Conservation (phyloP, 2,888 invertebrate species). For the Pogonocherus hispidulus region DNA sequence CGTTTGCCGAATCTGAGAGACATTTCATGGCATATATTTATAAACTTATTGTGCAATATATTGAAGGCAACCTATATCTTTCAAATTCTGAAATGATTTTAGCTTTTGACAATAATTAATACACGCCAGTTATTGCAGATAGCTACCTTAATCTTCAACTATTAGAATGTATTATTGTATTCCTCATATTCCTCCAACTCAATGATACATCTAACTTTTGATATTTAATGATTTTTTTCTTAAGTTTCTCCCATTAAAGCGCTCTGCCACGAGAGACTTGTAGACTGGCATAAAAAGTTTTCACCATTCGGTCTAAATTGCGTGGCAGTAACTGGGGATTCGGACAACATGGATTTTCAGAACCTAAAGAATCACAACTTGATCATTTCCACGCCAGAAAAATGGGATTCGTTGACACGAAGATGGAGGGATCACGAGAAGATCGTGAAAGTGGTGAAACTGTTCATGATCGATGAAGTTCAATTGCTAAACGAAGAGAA, state of each 20-base stretch:
- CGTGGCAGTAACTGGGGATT: slow-evolving; percentile 83
- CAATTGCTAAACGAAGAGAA: slow-evolving; percentile 81
- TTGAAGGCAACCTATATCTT: too few species aligned
- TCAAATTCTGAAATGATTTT: too few species aligned
- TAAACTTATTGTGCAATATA: too few species aligned
- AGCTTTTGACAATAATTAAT: too few species aligned
- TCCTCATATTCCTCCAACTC: too few species aligned
- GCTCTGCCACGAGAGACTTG: slow-evolving; percentile 78
- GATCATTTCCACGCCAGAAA: slow-evolving; percentile 87
- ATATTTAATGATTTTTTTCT: slow-evolving; percentile 32
- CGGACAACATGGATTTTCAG: slow-evolving; percentile 75
- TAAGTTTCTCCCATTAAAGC: slow-evolving; percentile 87
- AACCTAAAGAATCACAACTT: slow-evolving; percentile 70
- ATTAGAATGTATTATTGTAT: too few species aligned
- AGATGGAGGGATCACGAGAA: slow-evolving; percentile 79
- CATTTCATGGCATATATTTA: too few species aligned
- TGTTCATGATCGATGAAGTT: slow-evolving; percentile 84
- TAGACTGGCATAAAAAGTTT: slow-evolving; percentile 83
- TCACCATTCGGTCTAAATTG: slow-evolving; percentile 74
- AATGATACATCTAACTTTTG: background rate
- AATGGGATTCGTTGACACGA: slow-evolving; percentile 86
- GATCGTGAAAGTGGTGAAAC: slow-evolving; percentile 75
- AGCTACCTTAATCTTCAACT: too few species aligned
- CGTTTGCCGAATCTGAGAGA: too few species aligned
- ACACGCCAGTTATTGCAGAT: too few species aligned